These are phyloP conservation scores for Sebastes variabilis DNA, from an alignment of 2,797 vertebrate genomes.

Conservation along the genomic window DNA sequence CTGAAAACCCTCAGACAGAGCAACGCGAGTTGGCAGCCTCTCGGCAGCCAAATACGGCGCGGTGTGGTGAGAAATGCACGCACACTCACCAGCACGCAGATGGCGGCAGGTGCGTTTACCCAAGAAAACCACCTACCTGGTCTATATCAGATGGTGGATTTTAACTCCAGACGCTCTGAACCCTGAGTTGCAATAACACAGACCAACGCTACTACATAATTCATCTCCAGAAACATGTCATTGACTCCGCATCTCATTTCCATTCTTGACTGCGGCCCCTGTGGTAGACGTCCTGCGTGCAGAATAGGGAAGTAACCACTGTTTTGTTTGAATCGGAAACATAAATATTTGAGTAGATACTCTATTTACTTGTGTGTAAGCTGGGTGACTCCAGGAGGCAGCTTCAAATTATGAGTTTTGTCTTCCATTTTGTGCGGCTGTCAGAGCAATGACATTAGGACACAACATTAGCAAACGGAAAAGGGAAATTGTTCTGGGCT, in stretches of 20 bases:
- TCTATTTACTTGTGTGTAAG: conserved; percentile 7
- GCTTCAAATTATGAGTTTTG: conserved; percentile 5
- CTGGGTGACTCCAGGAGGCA: not conserved
- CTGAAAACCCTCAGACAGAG: conserved; percentile 34
- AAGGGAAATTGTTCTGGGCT: conserved; percentile 15
- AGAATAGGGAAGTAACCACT: conserved; percentile 8
- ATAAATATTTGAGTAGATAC: conserved; percentile 40
- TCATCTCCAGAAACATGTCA: conserved; percentile 51
- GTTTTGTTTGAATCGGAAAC: conserved; percentile 19
- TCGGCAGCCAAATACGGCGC: conserved; percentile 20
- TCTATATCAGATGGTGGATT: conserved; percentile 50
- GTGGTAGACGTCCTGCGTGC: conserved; percentile 7
- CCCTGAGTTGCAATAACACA: conserved; percentile 23
- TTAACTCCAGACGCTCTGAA: conserved; percentile 59
- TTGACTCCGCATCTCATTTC: conserved; percentile 37
- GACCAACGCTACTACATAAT: conserved; percentile 57
- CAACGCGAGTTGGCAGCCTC: conserved; percentile 30
- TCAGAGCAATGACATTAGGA: conserved; percentile 11
- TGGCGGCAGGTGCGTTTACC: conserved; percentile 48
- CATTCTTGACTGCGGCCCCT: conserved; percentile 17
- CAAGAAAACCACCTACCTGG: conserved; percentile 52
- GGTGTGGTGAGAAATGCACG: conserved; percentile 16
- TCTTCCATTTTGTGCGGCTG: conserved; percentile 8
- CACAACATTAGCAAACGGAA: conserved; percentile 6
- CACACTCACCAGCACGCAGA: conserved; percentile 46